phyloP scores from a whole-genome alignment of 1,140 invertebrate species.

The Branchinecta lindahli region DNA sequence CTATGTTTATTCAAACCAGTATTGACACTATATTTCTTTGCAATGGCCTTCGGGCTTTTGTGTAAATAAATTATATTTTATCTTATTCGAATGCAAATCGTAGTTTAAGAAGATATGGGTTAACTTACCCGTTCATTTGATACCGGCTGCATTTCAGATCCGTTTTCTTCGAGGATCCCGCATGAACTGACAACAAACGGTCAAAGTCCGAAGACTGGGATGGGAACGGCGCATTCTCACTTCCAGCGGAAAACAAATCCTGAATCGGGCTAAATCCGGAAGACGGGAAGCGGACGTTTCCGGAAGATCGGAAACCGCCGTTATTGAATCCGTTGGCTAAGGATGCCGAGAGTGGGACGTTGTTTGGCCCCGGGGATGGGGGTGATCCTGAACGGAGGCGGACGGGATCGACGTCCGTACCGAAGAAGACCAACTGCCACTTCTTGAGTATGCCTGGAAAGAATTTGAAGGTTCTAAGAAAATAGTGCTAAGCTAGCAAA shows the following conservation, averaged over 20 bases:
- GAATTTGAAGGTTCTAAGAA: slow-evolving; percentile 10
- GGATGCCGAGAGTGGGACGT: slow-evolving; percentile 30
- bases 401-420: slow-evolving; percentile 64
- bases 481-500: no score
- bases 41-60: no score
- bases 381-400: slow-evolving; percentile 34
- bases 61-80: no score
- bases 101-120: not conserved
- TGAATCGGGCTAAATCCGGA: not conserved
- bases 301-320: not conserved
- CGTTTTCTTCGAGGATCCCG: not conserved
- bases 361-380: slow-evolving; percentile 27
- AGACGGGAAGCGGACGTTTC: not conserved
- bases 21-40: no score
- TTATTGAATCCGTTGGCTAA: slow-evolving; percentile 29
- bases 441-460: slow-evolving; percentile 56
- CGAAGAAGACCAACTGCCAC: slow-evolving; percentile 86
- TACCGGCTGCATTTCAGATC: slow-evolving; percentile 55
- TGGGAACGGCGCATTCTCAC: not conserved
- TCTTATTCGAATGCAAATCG: no score
- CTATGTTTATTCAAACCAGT: no score
- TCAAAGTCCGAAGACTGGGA: not conserved
- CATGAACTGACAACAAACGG: no score
- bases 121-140: slow-evolving; percentile 53
- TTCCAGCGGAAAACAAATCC: not conserved